Evolutionary conservation across 2,888 invertebrate species (phyloP), one percentile per base, ranked within the genome.

Genomic region (Timema podura): DNA sequence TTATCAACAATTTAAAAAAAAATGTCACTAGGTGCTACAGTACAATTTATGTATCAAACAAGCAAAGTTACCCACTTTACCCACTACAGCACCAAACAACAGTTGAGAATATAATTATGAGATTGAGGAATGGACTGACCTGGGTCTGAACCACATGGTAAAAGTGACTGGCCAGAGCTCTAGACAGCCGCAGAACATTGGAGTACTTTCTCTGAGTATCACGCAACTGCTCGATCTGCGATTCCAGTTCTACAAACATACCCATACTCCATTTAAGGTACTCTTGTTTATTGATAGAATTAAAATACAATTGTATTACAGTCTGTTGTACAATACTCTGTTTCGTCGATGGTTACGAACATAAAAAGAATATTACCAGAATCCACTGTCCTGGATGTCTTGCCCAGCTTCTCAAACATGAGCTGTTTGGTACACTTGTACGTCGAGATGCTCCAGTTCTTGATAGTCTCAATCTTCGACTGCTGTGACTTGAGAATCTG

Each of bases 351-450:
- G 2, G 3, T 30, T 30, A 30, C 30, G 30, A 30, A 3, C 30
- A 3, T 30, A 30, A 30, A 30, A 30, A 3, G 30, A 30, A 30
- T 30, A 30, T 78, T 76, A 91, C 91, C 91, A 75, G 93, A 90
- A 80, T 95, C 95, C 67, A 95, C 91, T 61, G 95, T 95, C 72
- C 95, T 86, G 9, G 94, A 93, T 64, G 92, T 91, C 84, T 96
- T 98, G 16, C 98, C 98, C 70, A 99, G 85, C 80, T 95, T 96
- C 81, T 99, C 98, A 76, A 96, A 92, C 82, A 99, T 90, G 72
- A 97, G 87, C 81, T 99, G 98, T 78, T 95, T 93, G 7, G 98
- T 98, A 81, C 98, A 98, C 82, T 98, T 98, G 82, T 96, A 98
- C 0, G 98, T 98, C 72, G 96, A 96, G 79, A 98, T 93, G 74